Evolutionary conservation across 1,140 invertebrate genomes (phyloP), one percentile per base, ranked within the genome.

Genomic region (Leptinotarsa texana): DNA sequence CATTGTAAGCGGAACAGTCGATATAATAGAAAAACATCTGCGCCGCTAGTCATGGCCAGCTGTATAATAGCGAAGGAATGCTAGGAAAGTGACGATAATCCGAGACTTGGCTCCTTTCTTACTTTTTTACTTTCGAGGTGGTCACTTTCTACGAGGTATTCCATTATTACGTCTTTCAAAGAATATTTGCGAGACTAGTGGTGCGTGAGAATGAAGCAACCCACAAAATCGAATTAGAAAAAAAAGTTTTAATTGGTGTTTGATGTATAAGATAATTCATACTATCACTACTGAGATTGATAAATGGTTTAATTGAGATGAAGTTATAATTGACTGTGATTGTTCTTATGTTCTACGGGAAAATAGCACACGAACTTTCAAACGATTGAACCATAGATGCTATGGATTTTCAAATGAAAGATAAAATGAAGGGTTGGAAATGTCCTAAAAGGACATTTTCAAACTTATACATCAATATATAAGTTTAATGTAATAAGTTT

Each of bases 81-180:
- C 51, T 57, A 57, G n/a, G 51, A 57, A 57, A 57, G 51, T 57
- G 51, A 57, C 51, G 51, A 57, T 57, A 57, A 57, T 57, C 15
- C 15, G 51, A 57, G 51, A 57, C 51, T 57, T 5, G 51, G n/a
- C 15, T 57, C 51, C 17, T 57, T 57, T 57, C 51, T 57, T 18
- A 18, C n/a, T 57, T 57, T 57, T 57, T 57, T 57, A 57, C 51
- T 57, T 57, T 57, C 51, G 51, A 57, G 51, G 51, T 57, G 51
- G 51, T 57, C 51, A 57, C 51, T 57, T 57, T 57, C 51, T 57
- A 57, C 51, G n/a, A 57, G 51, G 51, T 57, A 57, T 57, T 57
- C 51, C 51, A 57, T 57, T 57, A 57, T 57, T 57, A 57, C 51
- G 51, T 57, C 51, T 57, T 57, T 57, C 51, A 2, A 17, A 17